Evolutionary conservation across 2,888 invertebrate genomes (phyloP).

Genomic region (Parochlus steinenii): DNA sequence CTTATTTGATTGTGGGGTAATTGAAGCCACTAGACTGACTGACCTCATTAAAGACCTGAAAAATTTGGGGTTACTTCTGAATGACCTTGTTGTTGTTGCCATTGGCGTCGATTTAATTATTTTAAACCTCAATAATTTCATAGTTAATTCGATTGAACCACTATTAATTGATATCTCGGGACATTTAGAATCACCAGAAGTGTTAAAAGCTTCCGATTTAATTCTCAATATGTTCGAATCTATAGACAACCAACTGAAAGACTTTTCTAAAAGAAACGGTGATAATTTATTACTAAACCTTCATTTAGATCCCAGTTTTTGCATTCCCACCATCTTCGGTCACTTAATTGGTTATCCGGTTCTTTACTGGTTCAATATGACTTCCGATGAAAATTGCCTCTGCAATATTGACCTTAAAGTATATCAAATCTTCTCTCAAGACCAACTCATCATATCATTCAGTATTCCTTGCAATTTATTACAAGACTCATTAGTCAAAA

Average conservation of each 20-base stretch:
- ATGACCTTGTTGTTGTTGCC: background rate
- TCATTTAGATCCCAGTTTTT: no score
- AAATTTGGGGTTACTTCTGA: background rate
- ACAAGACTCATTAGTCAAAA: no score
- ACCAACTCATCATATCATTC: conserved; percentile 16
- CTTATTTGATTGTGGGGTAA: conserved; percentile 4
- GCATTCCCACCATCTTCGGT: conserved; percentile 21
- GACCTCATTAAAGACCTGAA: background rate
- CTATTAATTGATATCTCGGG: conserved; percentile 3
- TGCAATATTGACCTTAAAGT: conserved; percentile 13
- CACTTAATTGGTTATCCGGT: conserved; percentile 22
- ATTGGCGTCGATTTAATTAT: conserved; percentile 4
- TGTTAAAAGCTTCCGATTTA: background rate
- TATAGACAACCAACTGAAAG: background rate
- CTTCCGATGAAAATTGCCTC: conserved; percentile 13
- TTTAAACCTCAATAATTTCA: conserved; percentile 6
- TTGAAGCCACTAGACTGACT: background rate
- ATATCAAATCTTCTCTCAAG: conserved; percentile 13
- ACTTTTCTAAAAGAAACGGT: background rate
- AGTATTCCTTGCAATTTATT: conserved; percentile 15
- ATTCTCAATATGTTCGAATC: background rate
- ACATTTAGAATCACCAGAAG: background rate
- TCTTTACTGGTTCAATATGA: conserved; percentile 19
- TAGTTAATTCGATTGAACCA: no score
- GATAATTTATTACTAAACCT: no score